Evolutionary conservation across 2,797 vertebrate genomes (phyloP), one percentile per base, ranked within the genome.

Genomic region (Vespertilio murinus): DNA sequence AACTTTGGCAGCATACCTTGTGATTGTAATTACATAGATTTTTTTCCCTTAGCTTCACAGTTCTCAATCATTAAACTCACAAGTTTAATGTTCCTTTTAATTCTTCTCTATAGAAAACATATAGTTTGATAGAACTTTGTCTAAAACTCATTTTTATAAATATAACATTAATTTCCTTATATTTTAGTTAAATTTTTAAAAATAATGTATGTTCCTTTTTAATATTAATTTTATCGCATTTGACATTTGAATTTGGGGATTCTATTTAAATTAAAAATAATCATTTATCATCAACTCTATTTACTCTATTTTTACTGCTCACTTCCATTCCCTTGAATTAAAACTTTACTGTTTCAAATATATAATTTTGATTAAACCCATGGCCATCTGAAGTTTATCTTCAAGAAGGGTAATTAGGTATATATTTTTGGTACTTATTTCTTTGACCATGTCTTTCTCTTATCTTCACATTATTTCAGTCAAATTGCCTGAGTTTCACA

Each of bases 181-280:
- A 92, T 49, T 82, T 1, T 54, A 42, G 77, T 42, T 64, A 28
- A 42, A 64, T 70, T 77, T 77, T 28, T 2, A 86, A 67, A 67
- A 86, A 67, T 74, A 42, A 73, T n/a, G 13, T 20, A 52, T 28
- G 9, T 28, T 83, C 33, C 71, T 6, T 47, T 75, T 64, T 40
- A 69, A 40, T 77, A 10, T 83, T 88, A 61, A 64, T 92, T 80
- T 87, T 38, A 78, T 56, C 17, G 82, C 61, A 65, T 33, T 42
- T 22, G 28, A 59, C 47, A 77, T 22, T 91, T 89, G 52, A 77
- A n/a, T 77, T 77, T 69, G 18, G 47, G n/a, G n/a, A n/a, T 83
- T 61, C 88, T 81, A 38, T 82, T 91, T 69, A 85, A 84, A 69
- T 59, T 69, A 64, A 83, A 91, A 78, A 38, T 4, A 83, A 52